These are phyloP conservation scores for Oxyscelio sp. DNA, from an alignment of 2,888 invertebrate species.

Conservation along the genomic window DNA sequence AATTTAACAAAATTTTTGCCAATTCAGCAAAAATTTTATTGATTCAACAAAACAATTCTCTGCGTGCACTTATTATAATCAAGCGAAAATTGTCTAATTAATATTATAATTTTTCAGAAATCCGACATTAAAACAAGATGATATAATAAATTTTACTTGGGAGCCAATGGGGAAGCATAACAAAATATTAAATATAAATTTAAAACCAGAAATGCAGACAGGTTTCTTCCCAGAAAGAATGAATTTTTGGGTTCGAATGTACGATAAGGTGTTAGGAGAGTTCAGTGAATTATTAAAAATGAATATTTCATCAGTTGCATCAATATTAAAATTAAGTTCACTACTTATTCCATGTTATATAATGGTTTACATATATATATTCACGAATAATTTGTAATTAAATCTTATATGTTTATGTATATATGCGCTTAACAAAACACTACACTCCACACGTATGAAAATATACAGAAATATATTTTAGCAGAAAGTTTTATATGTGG, in stretches of 20 bases:
- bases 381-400: no score
- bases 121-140: conserved; percentile 85
- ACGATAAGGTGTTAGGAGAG: conserved; percentile 82
- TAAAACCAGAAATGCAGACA: conserved; percentile 82
- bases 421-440: no score
- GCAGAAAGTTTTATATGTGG: no score
- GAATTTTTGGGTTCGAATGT: conserved; percentile 89
- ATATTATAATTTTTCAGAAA: conserved; percentile 87
- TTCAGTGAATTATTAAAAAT: conserved; percentile 59
- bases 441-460: no score
- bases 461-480: no score
- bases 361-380: background rate
- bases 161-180: conserved; percentile 82
- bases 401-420: no score
- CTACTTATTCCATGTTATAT: background rate
- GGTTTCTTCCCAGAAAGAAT: conserved; percentile 86
- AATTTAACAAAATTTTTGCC: no score
- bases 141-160: conserved; percentile 86
- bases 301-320: background rate
- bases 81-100: no score
- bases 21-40: no score
- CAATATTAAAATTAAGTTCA: background rate
- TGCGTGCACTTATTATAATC: no score
- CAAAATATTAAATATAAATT: conserved; percentile 86
- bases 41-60: no score